phyloP scores from a whole-genome alignment of 2,888 invertebrate species.

The Emmelina monodactyla region DNA sequence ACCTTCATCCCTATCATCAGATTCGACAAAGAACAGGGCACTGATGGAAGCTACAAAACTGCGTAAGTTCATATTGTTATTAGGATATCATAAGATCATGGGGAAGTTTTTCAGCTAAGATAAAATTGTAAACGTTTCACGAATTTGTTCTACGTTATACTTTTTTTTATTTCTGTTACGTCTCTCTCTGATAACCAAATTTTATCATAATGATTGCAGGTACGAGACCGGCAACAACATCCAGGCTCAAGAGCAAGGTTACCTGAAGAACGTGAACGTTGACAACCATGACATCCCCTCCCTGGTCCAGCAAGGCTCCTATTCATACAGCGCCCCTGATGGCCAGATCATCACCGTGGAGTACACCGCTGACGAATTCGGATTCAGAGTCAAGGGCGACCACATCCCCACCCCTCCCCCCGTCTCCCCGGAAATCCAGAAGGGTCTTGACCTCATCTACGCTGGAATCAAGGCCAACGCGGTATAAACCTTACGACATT shows the following conservation, averaged over 20 bases:
- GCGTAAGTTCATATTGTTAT: conserved; percentile 73
- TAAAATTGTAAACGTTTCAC: too few relatives aligned
- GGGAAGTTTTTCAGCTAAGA: too few relatives aligned
- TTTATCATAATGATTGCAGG: conserved; percentile 43
- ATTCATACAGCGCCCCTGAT: conserved; percentile 81
- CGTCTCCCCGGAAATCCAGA: conserved; percentile 84
- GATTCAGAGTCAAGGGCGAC: conserved; percentile 82
- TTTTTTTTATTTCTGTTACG: too few relatives aligned
- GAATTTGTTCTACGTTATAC: too few relatives aligned
- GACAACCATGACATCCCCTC: conserved; percentile 71
- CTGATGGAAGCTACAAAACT: conserved; percentile 84
- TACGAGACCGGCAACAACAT: conserved; percentile 88
- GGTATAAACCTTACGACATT: too few relatives aligned
- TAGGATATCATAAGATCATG: too few relatives aligned
- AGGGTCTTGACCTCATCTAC: conserved; percentile 85
- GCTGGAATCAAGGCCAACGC: conserved; percentile 75
- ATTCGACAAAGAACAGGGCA: conserved; percentile 84
- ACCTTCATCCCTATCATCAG: conserved; percentile 83
- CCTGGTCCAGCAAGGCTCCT: conserved; percentile 80
- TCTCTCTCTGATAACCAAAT: too few relatives aligned
- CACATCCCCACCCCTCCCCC: conserved; percentile 87
- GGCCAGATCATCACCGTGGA: conserved; percentile 77
- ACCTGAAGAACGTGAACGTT: conserved; percentile 73
- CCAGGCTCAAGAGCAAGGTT: conserved; percentile 79
- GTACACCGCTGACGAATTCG: conserved; percentile 83